Evolutionary conservation across 2,797 vertebrate genomes (phyloP).

Genomic region (Anas bernieri): DNA sequence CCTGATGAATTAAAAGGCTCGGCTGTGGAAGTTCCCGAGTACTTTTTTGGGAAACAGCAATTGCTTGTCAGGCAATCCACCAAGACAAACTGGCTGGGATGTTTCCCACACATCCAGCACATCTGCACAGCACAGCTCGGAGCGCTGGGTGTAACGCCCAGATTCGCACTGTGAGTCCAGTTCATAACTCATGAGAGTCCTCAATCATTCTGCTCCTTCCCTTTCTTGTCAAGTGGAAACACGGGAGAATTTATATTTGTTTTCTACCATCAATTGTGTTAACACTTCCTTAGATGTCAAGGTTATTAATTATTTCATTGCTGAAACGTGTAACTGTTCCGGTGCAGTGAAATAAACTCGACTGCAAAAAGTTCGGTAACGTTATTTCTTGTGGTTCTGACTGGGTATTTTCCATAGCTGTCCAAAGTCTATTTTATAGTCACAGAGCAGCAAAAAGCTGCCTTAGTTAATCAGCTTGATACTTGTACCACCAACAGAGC

Average conservation of each 20-base stretch:
- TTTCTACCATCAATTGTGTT: not conserved
- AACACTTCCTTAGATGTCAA: not conserved
- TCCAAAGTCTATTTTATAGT: not conserved
- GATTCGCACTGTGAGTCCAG: not conserved
- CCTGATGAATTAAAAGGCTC: not conserved
- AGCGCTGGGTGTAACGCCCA: not conserved
- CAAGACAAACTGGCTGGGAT: slow-evolving; percentile 31
- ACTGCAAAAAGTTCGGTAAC: not conserved
- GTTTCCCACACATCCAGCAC: slow-evolving; percentile 9
- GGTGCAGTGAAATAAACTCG: not conserved
- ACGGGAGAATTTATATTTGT: not conserved
- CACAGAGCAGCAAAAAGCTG: not conserved
- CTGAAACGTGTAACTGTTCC: not conserved
- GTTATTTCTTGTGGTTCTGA: not conserved
- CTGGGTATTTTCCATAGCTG: not conserved
- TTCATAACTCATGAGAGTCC: not conserved
- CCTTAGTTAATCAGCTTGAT: not conserved
- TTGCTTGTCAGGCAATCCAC: not conserved
- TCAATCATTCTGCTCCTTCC: not conserved
- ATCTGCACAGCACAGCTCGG: slow-evolving; percentile 52
- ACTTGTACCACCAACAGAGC: not conserved
- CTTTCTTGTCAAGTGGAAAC: not conserved
- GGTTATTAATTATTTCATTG: not conserved
- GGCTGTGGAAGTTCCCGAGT: not conserved
- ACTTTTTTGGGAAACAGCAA: not conserved